phyloP scores from a whole-genome alignment of 2,113 vertebrate species.

The Camelus bactrianus region DNA sequence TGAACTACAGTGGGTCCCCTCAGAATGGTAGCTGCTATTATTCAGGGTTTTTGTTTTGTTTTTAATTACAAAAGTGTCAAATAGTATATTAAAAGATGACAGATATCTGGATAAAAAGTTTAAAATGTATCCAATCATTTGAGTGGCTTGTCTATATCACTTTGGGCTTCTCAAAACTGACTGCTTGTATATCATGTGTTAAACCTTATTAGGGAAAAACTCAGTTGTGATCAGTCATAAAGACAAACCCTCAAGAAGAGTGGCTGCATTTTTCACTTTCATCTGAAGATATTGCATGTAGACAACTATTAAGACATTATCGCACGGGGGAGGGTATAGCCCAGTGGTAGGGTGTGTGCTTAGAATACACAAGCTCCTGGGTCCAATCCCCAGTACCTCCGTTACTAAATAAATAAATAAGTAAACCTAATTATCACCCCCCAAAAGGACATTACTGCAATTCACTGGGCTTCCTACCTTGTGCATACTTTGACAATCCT shows the following conservation, averaged over 20 bases:
- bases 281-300: background rate
- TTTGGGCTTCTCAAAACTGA: background rate
- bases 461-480: background rate
- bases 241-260: background rate
- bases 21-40: background rate
- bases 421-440: too few relatives aligned
- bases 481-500: background rate
- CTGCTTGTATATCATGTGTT: background rate
- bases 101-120: background rate
- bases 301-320: background rate
- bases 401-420: too few relatives aligned
- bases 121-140: background rate
- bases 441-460: background rate
- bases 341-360: too few relatives aligned
- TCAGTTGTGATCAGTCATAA: background rate
- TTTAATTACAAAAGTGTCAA: slow-evolving; percentile 1
- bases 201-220: background rate
- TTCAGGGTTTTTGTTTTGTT: background rate
- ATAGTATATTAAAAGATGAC: background rate
- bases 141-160: background rate
- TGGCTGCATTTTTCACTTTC: background rate
- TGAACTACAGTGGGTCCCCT: background rate
- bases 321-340: too few relatives aligned
- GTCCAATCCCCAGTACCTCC: too few relatives aligned
- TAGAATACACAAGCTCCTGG: too few relatives aligned